These are phyloP conservation scores for Ancistrus triradiatus DNA, from an alignment of 2,113 vertebrate species.

Conservation along the genomic window DNA sequence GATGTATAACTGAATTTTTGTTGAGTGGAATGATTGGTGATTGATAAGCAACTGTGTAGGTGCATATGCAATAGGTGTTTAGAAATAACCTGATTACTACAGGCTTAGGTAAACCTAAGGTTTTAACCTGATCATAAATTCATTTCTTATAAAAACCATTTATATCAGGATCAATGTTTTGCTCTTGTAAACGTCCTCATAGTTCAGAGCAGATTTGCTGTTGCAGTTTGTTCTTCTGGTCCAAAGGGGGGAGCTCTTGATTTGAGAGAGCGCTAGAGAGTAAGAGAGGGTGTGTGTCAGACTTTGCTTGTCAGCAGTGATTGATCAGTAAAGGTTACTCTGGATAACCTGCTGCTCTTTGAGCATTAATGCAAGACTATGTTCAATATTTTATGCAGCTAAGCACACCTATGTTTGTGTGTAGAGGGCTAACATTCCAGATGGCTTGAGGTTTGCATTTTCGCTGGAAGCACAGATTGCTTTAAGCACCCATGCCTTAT, in stretches of 20 bases:
- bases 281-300: slow-evolving; percentile 1
- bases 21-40: too few species aligned
- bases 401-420: neutral
- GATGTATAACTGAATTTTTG: too few species aligned
- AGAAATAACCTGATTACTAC: too few species aligned
- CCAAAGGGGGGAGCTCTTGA: slow-evolving; percentile 35
- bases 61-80: too few species aligned
- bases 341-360: slow-evolving; percentile 9
- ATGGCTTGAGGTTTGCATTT: neutral
- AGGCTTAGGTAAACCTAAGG: too few species aligned
- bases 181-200: too few species aligned
- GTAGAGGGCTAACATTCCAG: neutral
- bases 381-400: neutral
- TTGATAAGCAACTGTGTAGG: too few species aligned
- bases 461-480: too few species aligned
- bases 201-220: neutral
- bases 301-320: slow-evolving; percentile 18
- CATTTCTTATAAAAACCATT: too few species aligned
- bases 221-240: neutral
- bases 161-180: too few species aligned
- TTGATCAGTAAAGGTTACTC: slow-evolving; percentile 24
- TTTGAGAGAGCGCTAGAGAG: neutral
- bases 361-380: slow-evolving; percentile 32
- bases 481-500: too few species aligned
- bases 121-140: too few species aligned